Conservation (phyloP, 2,888 invertebrate genomes). For the Philhelius pedissequus region DNA sequence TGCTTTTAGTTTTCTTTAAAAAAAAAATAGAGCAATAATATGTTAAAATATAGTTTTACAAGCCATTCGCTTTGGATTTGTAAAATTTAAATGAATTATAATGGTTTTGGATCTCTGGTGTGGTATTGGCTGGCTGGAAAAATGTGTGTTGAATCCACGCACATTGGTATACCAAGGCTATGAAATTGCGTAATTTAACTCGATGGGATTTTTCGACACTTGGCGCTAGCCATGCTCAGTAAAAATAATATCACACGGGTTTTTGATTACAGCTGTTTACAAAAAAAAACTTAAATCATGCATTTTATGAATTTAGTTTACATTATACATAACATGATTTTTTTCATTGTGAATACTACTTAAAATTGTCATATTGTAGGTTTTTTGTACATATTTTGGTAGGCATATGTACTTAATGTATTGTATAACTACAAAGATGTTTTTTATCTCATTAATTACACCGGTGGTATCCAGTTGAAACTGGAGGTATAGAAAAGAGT, state of each 20-base stretch:
- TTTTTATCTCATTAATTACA: no score
- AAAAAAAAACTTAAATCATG: no score
- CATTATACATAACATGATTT: no score
- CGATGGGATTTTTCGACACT: background rate
- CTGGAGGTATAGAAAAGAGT: no score
- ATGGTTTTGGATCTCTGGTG: background rate
- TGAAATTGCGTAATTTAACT: background rate
- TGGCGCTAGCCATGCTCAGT: background rate
- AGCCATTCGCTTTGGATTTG: background rate
- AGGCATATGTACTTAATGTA: no score
- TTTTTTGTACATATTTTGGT: no score
- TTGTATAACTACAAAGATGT: no score
- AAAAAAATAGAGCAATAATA: background rate
- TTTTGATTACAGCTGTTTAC: no score
- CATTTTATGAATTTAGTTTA: no score
- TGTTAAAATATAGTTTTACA: constrained; percentile 7
- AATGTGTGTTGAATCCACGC: background rate
- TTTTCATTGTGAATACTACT: no score
- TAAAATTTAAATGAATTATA: background rate
- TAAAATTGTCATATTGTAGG: no score
- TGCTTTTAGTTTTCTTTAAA: background rate
- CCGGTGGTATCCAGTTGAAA: no score
- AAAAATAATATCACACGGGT: background rate
- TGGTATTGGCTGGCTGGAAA: background rate
- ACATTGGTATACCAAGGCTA: background rate